A percentile compares a stretch with the other conserved stretches of the same genome.
These are phyloP conservation scores for Galerucella nymphaeae DNA, from an alignment of 2,888 invertebrate species.

Conservation along the genomic window DNA sequence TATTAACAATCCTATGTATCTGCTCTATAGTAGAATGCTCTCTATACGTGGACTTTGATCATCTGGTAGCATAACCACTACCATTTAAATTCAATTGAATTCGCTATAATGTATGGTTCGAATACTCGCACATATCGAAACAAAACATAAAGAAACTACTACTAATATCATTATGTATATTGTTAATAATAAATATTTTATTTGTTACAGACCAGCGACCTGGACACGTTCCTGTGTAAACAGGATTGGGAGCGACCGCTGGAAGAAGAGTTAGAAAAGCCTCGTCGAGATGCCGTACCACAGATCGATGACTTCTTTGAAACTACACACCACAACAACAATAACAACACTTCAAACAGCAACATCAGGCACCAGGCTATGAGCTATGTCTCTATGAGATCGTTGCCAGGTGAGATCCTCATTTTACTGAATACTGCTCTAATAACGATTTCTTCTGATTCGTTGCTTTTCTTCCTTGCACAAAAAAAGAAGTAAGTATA, in stretches of 20 bases:
- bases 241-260: conserved; percentile 78
- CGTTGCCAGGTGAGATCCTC: not conserved
- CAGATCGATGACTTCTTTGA: conserved; percentile 77
- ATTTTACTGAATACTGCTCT: not conserved
- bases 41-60: no score
- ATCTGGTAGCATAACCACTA: no score
- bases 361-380: conserved; percentile 41
- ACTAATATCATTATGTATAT: not conserved
- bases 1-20: no score
- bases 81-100: no score
- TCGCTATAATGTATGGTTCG: no score
- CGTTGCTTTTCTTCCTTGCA: no score
- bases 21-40: no score
- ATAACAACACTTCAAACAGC: conserved; percentile 43
- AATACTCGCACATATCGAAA: no score
- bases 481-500: no score
- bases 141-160: no score
- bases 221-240: conserved; percentile 83
- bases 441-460: conserved; percentile 52
- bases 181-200: conserved; percentile 12
- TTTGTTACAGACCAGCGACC: conserved; percentile 77
- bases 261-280: conserved; percentile 70
- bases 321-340: conserved; percentile 58
- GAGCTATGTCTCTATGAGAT: conserved; percentile 64
- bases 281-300: conserved; percentile 71